These are phyloP conservation scores for Chauna torquata DNA, from an alignment of 2,113 vertebrate genomes.

Conservation along the genomic window DNA sequence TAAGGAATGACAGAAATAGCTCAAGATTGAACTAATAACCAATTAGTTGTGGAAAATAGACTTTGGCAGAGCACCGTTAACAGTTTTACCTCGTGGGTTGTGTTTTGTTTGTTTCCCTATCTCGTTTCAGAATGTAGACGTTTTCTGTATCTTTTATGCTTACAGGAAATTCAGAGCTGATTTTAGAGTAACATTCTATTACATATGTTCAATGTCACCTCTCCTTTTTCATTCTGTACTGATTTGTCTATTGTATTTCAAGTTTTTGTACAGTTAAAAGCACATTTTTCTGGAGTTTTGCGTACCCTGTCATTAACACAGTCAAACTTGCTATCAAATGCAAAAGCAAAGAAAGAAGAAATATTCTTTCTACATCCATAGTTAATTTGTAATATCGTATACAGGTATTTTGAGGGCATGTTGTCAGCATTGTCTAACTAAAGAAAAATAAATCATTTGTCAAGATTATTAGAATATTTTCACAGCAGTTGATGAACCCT, in stretches of 20 bases:
- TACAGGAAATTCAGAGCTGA: neutral
- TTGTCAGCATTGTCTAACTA: neutral
- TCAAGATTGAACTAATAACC: neutral
- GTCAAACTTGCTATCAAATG: neutral
- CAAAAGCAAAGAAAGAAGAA: neutral
- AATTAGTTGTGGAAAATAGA: neutral
- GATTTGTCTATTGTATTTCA: neutral
- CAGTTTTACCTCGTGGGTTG: neutral
- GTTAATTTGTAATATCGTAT: neutral
- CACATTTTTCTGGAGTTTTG: neutral
- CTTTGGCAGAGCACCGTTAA: neutral
- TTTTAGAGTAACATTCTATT: neutral
- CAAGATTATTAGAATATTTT: neutral
- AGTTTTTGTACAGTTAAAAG: neutral
- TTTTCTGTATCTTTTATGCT: neutral
- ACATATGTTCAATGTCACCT: fast-evolving
- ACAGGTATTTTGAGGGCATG: neutral
- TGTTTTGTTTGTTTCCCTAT: neutral
- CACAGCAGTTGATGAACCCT: neutral
- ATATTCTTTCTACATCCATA: neutral
- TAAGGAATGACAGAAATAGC: neutral
- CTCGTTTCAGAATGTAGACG: neutral
- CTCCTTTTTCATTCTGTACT: neutral
- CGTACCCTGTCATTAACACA: neutral
- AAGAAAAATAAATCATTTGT: neutral